phyloP scores from a whole-genome alignment of 53 echinoderm and acorn worm species.

The Patiria pectinifera region DNA sequence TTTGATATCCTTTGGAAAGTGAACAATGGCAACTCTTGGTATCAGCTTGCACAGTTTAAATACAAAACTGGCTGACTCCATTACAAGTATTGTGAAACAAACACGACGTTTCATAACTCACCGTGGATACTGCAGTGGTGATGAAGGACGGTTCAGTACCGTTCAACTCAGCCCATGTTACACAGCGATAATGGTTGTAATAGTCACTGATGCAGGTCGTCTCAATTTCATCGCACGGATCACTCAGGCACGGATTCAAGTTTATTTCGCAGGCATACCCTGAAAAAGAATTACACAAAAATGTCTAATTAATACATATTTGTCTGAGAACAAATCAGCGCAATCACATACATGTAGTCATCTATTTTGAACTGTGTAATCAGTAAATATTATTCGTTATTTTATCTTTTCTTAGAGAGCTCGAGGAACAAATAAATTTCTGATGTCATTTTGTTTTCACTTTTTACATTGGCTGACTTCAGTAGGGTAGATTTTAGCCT shows the following conservation, averaged over 20 bases:
- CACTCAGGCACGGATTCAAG: conserved; percentile 21
- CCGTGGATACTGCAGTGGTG: conserved; percentile 8
- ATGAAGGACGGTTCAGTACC: conserved; percentile 1
- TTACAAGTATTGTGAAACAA: neutral
- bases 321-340: neutral
- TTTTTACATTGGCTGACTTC: too few relatives aligned
- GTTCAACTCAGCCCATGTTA: neutral
- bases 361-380: too few relatives aligned
- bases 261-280: conserved; percentile 56
- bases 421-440: too few relatives aligned
- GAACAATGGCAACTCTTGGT: too few relatives aligned
- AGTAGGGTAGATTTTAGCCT: too few relatives aligned
- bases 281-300: neutral
- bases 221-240: conserved; percentile 10
- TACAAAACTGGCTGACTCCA: too few relatives aligned
- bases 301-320: neutral
- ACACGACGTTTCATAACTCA: neutral
- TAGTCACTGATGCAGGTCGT: conserved; percentile 21
- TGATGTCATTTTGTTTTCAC: too few relatives aligned
- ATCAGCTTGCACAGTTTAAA: too few relatives aligned
- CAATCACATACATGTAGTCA: too few relatives aligned
- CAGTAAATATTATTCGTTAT: too few relatives aligned
- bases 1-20: too few relatives aligned
- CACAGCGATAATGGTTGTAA: conserved; percentile 20
- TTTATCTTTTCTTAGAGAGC: too few relatives aligned